Evolutionary conservation across 1,140 invertebrate genomes (phyloP), one percentile per base, ranked within the genome.

Genomic region (Zaprionus ghesquierei): DNA sequence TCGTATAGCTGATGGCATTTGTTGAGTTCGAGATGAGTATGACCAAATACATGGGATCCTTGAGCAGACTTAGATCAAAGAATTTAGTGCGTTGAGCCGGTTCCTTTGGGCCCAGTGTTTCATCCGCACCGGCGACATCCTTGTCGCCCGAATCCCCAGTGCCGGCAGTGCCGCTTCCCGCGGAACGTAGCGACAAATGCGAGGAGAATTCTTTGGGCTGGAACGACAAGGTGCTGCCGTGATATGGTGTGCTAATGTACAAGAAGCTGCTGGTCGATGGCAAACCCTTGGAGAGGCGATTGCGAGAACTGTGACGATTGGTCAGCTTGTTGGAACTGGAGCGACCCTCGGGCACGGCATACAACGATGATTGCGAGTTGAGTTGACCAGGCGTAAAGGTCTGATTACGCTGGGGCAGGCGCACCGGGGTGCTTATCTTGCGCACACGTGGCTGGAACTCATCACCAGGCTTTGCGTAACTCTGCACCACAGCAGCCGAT

Each of bases 1-100:
- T 97, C 0, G 96, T 97, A 78, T 97, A 97, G 54, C 96, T 96
- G 46, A 97, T 96, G 2, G 96, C 96, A 70, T 96, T 96, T 0
- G 96, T 96, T 23, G 95, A 96, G 81, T 97, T 97, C 0, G 96
- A 97, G 71, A 97, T 95, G 15, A 97, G 89, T 53, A 97, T 96
- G 3, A 97, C 94, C 38, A 97, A 92, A 84, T 97, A 97, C 29
- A 97, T 94, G 0, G 96, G 95, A 90, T 97, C 96, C 90, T 94
- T 95, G 0, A 97, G 90, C 1, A 97, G 89, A n/a, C 94, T 94
- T 0, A 95, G 85, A 80, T 97, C 96, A 79, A 97, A 96, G 73
- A 96, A 96, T 89, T 96, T 96, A 27, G 92, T 94, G 8, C 92
- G 77, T 62, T 79, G 68, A 0, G 31, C 46, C 0, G 54, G 15